Evolutionary conservation across 2,888 invertebrate genomes (phyloP).

Genomic region (Agriopis marginaria): DNA sequence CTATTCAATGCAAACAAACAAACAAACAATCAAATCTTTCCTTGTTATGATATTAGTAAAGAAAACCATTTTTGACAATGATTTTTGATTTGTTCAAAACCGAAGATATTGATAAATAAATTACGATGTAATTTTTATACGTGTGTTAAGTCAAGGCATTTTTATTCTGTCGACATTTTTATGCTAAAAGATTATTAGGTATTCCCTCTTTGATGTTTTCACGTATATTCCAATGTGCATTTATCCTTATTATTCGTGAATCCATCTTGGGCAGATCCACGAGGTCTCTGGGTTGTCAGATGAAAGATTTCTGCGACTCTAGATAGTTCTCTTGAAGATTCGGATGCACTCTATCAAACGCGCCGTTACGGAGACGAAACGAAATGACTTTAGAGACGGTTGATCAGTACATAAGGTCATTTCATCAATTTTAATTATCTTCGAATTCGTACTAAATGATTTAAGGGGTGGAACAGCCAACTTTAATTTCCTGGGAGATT

Average conservation of each 20-base stretch:
- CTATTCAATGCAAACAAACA: too few relatives aligned
- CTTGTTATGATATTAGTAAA: too few relatives aligned
- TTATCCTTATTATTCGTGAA: slow-evolving; percentile 32
- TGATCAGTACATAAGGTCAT: not conserved
- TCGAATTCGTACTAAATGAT: not conserved
- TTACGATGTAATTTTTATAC: too few relatives aligned
- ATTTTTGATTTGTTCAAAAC: too few relatives aligned
- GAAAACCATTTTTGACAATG: too few relatives aligned
- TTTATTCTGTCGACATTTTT: not conserved
- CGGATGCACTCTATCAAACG: slow-evolving; percentile 38
- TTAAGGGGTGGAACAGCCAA: too few relatives aligned
- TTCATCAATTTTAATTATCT: not conserved
- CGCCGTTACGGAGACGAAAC: slow-evolving; percentile 15
- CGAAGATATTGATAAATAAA: too few relatives aligned
- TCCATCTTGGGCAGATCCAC: slow-evolving; percentile 33
- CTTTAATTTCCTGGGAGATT: too few relatives aligned
- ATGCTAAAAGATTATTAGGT: not conserved
- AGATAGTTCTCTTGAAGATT: not conserved
- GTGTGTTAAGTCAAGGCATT: too few relatives aligned
- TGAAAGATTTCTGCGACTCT: slow-evolving; percentile 26
- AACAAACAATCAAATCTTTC: too few relatives aligned
- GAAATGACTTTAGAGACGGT: not conserved
- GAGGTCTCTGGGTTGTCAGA: slow-evolving; percentile 34
- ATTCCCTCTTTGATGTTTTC: not conserved
- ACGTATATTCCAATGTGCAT: slow-evolving; percentile 19